These are phyloP conservation scores for Gymnocheta viridis DNA, from an alignment of 2,888 invertebrate species.

Conservation along the genomic window DNA sequence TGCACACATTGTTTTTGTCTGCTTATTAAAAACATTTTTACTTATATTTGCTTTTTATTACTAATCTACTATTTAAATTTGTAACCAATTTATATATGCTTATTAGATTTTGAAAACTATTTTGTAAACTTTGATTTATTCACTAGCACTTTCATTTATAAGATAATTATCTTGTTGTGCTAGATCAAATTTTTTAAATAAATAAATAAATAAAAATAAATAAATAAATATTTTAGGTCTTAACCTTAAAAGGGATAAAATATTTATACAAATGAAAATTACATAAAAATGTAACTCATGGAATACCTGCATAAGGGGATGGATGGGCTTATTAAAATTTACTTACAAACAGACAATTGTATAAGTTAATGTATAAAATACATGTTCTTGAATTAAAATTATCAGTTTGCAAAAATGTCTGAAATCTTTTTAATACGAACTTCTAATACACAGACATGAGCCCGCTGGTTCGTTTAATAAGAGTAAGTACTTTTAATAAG, in stretches of 20 bases:
- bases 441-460: not conserved
- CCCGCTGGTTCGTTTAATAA: not conserved
- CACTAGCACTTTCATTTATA: too few species aligned
- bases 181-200: too few species aligned
- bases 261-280: not conserved
- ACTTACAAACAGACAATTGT: not conserved
- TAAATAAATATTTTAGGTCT: too few species aligned
- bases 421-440: constrained; percentile 6
- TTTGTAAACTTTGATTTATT: too few species aligned
- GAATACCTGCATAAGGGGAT: constrained; percentile 14
- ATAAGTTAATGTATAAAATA: not conserved
- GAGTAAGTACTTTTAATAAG: not conserved
- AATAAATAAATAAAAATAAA: too few species aligned
- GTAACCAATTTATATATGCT: too few species aligned
- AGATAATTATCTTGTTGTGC: too few species aligned
- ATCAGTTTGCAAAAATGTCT: not conserved
- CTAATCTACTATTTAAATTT: too few species aligned
- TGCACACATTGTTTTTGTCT: not conserved
- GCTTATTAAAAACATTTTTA: constrained; percentile 13
- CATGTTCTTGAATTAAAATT: not conserved
- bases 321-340: constrained; percentile 13
- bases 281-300: not conserved
- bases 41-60: too few species aligned
- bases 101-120: too few species aligned
- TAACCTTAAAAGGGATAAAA: not conserved